Evolutionary conservation across 2,113 vertebrate genomes (phyloP), one percentile per base, ranked within the genome.

Genomic region (Nicator chloris): DNA sequence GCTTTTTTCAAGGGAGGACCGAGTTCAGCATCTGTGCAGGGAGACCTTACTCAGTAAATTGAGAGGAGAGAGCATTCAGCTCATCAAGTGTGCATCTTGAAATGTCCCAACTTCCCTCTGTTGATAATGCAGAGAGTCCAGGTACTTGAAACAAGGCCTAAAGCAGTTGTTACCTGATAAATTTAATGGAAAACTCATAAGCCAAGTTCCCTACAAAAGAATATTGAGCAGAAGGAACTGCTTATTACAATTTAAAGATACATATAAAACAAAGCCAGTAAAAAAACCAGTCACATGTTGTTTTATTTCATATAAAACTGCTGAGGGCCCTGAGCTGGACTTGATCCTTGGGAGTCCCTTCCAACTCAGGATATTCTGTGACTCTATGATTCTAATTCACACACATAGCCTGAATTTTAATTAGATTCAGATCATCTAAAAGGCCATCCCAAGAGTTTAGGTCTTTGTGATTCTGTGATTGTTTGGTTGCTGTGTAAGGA

Each of bases 11-110:
- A n/a, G 31, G 82, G 30, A 9, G 6, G 10, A 28, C 28, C 0
- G 0, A 76, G 37, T 22, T 31, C 68, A 37, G 0, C 0, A 1
- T n/a, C 61, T n/a, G 53, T 5, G 30, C 88, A 4, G 6, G 19
- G 37, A 40, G 44, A 73, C 39, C 21, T 44, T 35, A 49, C 10
- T 42, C 63, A 73, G 44, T 9, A 22, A 71, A 35, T 0, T 8
- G 26, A 90, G 49, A 80, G 7, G n/a, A 60, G 19, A 53, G 3
- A 79, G 14, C 13, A 64, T 70, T 59, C 61, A 50, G n/a, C 3
- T 80, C 44, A 40, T 39, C 13, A 50, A 79, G 9, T 21, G 49
- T 31, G 89, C 31, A 28, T 56, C 82, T 35, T 63, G 30, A 85
- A 71, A 59, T 9, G 56, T 30, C 9, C 35, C 65, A 72, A 1